A percentile compares a stretch with the other conserved stretches of the same genome.
phyloP scores from a whole-genome alignment of 1,140 invertebrate genomes.

The Meteorus sp. region DNA sequence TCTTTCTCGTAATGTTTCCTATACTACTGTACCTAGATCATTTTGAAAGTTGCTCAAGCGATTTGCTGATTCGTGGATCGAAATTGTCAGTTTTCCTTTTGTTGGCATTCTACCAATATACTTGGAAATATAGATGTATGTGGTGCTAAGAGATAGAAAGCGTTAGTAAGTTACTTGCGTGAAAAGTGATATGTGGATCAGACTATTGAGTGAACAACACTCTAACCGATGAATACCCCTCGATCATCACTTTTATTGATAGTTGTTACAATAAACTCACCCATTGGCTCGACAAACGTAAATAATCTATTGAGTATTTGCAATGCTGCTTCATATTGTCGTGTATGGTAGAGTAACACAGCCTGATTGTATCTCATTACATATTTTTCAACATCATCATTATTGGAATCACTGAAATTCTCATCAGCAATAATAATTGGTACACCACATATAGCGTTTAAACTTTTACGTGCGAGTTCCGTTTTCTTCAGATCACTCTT shows the following conservation, averaged over 20 bases:
- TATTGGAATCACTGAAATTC: conserved; percentile 55
- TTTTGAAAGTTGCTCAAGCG: too few relatives aligned
- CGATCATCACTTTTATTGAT: too few relatives aligned
- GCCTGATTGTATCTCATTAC: conserved; percentile 81
- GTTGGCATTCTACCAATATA: too few relatives aligned
- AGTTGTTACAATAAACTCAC: conserved; percentile 54
- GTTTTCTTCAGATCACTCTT: conserved; percentile 71
- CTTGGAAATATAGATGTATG: too few relatives aligned
- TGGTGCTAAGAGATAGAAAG: too few relatives aligned
- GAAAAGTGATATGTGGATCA: neutral
- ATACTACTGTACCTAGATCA: too few relatives aligned
- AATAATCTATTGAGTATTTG: conserved; percentile 75
- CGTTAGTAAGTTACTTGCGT: too few relatives aligned
- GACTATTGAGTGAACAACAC: neutral
- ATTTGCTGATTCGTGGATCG: too few relatives aligned
- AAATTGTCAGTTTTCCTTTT: too few relatives aligned
- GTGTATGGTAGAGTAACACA: conserved; percentile 77
- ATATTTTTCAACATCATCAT: conserved; percentile 73
- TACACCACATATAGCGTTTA: conserved; percentile 66
- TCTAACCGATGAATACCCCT: too few relatives aligned
- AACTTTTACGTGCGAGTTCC: conserved; percentile 69
- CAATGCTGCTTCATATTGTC: conserved; percentile 75
- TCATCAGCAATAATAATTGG: conserved; percentile 49
- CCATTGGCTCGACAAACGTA: conserved; percentile 74
- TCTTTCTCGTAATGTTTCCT: too few relatives aligned